Conservation (phyloP, 2,113 vertebrate genomes). For the Mus pahari region DNA sequence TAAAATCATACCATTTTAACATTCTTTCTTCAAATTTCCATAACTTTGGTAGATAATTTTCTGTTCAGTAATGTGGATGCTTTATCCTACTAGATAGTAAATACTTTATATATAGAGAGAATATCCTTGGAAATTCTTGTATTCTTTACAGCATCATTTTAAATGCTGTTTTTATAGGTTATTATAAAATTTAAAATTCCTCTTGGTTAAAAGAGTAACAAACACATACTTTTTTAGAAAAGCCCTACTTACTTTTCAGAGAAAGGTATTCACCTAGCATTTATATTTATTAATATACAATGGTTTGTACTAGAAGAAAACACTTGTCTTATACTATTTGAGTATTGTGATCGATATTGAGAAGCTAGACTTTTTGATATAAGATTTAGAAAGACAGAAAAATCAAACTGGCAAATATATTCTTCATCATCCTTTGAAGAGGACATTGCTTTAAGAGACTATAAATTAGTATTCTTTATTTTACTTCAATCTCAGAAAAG, state of each 20-base stretch:
- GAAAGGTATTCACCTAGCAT: background rate
- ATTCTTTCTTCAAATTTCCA: background rate
- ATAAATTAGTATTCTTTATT: background rate
- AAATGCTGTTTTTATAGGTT: slow-evolving; percentile 1
- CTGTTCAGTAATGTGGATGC: background rate
- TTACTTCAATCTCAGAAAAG: background rate
- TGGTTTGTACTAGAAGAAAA: background rate
- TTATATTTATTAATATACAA: background rate
- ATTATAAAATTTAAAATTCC: background rate
- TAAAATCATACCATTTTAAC: background rate
- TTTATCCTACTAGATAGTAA: background rate
- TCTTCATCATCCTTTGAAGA: no score
- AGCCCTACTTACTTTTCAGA: background rate
- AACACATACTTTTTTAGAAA: background rate
- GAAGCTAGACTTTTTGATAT: background rate
- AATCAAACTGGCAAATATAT: background rate
- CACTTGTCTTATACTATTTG: background rate
- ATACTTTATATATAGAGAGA: background rate
- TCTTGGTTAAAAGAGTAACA: background rate
- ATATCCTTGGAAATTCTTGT: background rate
- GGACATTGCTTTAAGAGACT: no score
- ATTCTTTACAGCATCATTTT: background rate
- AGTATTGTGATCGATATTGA: background rate
- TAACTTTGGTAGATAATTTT: background rate
- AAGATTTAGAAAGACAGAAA: background rate